phyloP scores from a whole-genome alignment of 1,140 invertebrate genomes.

The Monochamus saltuarius region DNA sequence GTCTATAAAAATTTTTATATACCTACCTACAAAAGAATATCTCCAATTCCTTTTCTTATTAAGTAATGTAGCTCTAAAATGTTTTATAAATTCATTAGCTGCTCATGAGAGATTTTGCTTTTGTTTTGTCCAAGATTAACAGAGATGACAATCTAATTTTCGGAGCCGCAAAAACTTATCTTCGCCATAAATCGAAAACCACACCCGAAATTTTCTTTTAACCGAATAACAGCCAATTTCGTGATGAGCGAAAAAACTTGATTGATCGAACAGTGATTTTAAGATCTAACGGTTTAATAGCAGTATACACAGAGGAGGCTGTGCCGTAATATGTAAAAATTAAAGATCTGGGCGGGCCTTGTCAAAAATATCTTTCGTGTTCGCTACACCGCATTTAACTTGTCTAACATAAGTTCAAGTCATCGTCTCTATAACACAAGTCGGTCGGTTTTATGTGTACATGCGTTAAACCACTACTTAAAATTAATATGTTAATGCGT shows the following conservation, averaged over 20 bases:
- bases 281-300: conserved; percentile 28
- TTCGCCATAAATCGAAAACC: too few relatives aligned
- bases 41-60: too few relatives aligned
- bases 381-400: conserved; percentile 34
- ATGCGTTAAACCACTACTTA: conserved; percentile 26
- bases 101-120: neutral
- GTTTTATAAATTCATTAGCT: conserved; percentile 13
- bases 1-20: too few relatives aligned
- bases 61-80: conserved; percentile 15
- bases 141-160: too few relatives aligned
- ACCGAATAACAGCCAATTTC: conserved; percentile 5
- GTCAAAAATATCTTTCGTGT: conserved; percentile 34
- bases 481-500: conserved; percentile 28
- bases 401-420: conserved; percentile 26
- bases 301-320: conserved; percentile 27
- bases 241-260: conserved; percentile 21
- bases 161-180: too few relatives aligned
- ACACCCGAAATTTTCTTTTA: too few relatives aligned
- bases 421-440: conserved; percentile 14
- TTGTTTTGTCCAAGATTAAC: too few relatives aligned
- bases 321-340: conserved; percentile 25
- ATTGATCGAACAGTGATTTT: conserved; percentile 27
- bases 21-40: too few relatives aligned
- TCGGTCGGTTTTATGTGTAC: conserved; percentile 11
- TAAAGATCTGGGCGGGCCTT: conserved; percentile 30